Percentiles rank a stretch among this genome's conserved stretches.
These are phyloP conservation scores for Fopius arisanus DNA, from an alignment of 1,140 invertebrate genomes.

Conservation along the genomic window DNA sequence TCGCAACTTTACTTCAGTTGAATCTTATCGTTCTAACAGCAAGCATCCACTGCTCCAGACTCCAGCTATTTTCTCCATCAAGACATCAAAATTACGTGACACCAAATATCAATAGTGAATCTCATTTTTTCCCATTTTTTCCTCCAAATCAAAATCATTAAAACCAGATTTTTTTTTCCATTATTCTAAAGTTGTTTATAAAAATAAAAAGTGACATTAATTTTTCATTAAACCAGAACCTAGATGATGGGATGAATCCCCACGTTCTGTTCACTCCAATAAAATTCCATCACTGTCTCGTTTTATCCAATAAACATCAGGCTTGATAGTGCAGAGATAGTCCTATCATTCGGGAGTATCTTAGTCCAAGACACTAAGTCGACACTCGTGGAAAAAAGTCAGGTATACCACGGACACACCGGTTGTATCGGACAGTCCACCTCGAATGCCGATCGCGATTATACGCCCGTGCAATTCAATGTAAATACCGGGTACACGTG, in stretches of 20 bases:
- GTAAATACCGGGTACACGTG: neutral
- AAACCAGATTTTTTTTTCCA: too few species aligned
- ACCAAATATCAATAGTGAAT: too few species aligned
- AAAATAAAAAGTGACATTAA: too few species aligned
- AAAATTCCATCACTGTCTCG: neutral
- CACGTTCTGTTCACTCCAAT: neutral
- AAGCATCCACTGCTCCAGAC: conserved; percentile 24
- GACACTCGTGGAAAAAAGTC: neutral
- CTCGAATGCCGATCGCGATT: conserved; percentile 3
- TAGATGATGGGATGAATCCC: neutral
- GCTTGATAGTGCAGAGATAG: neutral
- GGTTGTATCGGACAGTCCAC: neutral
- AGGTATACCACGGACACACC: neutral
- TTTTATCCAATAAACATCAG: neutral
- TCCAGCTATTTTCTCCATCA: too few species aligned
- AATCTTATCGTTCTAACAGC: conserved; percentile 45
- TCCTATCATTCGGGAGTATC: neutral
- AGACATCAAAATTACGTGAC: too few species aligned
- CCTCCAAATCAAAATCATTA: too few species aligned
- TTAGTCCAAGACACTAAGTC: neutral
- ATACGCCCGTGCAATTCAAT: neutral
- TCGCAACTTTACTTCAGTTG: conserved; percentile 44
- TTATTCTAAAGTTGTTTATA: too few species aligned
- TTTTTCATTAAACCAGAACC: neutral
- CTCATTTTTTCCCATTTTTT: too few species aligned